Evolutionary conservation across 1,140 invertebrate species (phyloP), one percentile per base, ranked within the genome.

Genomic region (Delia radicum): DNA sequence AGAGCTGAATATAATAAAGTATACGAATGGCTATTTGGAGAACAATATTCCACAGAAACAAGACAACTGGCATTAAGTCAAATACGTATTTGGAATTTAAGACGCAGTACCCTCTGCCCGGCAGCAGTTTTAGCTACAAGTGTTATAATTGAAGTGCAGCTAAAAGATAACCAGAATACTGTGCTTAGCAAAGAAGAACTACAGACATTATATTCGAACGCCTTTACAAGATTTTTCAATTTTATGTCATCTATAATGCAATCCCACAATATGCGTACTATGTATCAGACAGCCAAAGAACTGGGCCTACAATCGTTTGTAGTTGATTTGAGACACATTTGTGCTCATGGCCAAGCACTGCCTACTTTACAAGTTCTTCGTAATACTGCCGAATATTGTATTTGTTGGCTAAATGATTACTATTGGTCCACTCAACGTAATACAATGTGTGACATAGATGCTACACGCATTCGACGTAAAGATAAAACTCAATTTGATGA

Each of bases 181-280:
- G n/a, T 12, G 15, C 8, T 18, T n/a, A 37, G 26, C 18, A 71
- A 79, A 28, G 79, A 79, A 62, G 42, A 79, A 61, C 69, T 83
- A n/a, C 78, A 81, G 42, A 78, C 72, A 0, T 76, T 78, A 8
- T 86, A 86, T 77, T 80, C 83, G 2, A 82, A 76, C 15, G 80
- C 82, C 15, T 81, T 86, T 24, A 85, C 80, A 0, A 77, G 85
- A 6, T 86, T 86, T 71, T 81, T 83, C 46, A 86, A 86, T 72
- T 86, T 83, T 26, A 86, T 86, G 85, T 86, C 81, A 0, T 85
- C 85, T 10, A 86, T 83, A 2, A 84, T 83, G 61, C 82, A 85
- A 63, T 76, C 65, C 2, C 75, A 80, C 46, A 82, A 77, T 65
- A 80, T 83, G 80, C 75, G 55, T 28, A 84, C 82, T 65, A 86